Evolutionary conservation across 2,888 invertebrate genomes (phyloP), one percentile per base, ranked within the genome.

Genomic region (Dendrolimus houi): DNA sequence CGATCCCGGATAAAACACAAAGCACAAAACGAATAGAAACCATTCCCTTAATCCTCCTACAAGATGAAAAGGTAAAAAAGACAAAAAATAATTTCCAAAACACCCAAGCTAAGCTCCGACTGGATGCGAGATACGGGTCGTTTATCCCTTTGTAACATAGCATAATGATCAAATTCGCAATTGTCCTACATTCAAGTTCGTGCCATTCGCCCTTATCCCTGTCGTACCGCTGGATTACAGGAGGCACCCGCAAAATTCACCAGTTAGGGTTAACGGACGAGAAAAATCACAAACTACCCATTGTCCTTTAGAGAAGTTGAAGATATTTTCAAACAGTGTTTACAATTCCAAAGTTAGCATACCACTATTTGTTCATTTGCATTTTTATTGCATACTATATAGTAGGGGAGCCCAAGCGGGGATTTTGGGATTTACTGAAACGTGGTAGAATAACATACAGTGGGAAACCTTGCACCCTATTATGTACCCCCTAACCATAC

Each of bases 21-120:
- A 29, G 29, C 29, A 29, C 3, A 29, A 17, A 29, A 29, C 3
- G 29, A 29, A 29, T 3, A 29, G 29, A 29, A 29, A 29, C 29
- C 29, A 29, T 6, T 29, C 3, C 29, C 29, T 29, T 29, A 29
- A 29, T 29, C 29, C 29, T 6, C 54, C 55, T 58, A 52, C 58
- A 57, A 12, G 56, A 64, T 41, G 62, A 58, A 60, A 61, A 59
- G 52, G 42, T 60, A 17, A 42, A 57, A 47, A 8, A 29, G 29
- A 47, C 47, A 47, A 12, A 47, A 47, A 47, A 47, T 12, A 12
- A 10, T 47, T 47, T 9, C 47, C 47, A 47, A 47, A 47, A 10
- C 47, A 10, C 8, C 47, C 29, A 29, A 47, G 10, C 47, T 47
- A 47, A 47, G 47, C 47, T 12, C 12, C 47, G 29, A 2, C 47